phyloP scores from a whole-genome alignment of 1,140 invertebrate genomes.

The Prorops nasuta region DNA sequence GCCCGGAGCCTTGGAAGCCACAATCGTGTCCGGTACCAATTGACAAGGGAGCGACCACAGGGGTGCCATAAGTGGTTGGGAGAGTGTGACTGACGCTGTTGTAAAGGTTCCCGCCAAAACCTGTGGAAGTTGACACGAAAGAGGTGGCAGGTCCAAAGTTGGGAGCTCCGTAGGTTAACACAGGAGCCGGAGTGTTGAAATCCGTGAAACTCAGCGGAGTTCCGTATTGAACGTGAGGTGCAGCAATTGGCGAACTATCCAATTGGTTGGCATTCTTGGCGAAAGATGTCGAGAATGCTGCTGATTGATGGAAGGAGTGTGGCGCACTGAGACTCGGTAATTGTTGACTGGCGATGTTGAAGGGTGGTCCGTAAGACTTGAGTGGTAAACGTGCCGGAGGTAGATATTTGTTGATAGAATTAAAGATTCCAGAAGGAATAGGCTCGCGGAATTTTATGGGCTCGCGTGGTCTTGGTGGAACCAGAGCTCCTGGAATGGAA shows the following conservation, averaged over 20 bases:
- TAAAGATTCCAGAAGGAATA: slow-evolving; percentile 63
- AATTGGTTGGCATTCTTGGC: slow-evolving; percentile 16
- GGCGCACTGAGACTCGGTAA: slow-evolving; percentile 32
- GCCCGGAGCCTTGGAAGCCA: slow-evolving; percentile 22
- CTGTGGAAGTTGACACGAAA: slow-evolving; percentile 31
- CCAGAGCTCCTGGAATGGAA: slow-evolving; percentile 37
- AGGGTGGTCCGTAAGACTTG: slow-evolving; percentile 32
- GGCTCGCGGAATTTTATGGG: slow-evolving; percentile 65
- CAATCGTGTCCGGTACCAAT: slow-evolving; percentile 31
- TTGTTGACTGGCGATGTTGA: slow-evolving; percentile 32
- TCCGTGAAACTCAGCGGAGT: slow-evolving; percentile 45
- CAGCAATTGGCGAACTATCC: slow-evolving; percentile 35
- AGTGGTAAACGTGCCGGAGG: slow-evolving; percentile 40
- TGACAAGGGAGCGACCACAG: slow-evolving; percentile 20
- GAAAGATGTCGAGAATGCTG: slow-evolving; percentile 19
- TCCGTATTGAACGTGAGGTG: slow-evolving; percentile 48
- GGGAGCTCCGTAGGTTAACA: slow-evolving; percentile 48
- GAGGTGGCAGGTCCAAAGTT: slow-evolving; percentile 43
- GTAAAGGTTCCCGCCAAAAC: slow-evolving; percentile 41
- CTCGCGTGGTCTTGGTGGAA: slow-evolving; percentile 47
- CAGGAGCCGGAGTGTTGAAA: slow-evolving; percentile 47
- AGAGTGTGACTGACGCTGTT: slow-evolving; percentile 26
- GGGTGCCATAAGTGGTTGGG: slow-evolving; percentile 42
- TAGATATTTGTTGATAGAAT: slow-evolving; percentile 53
- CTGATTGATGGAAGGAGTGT: slow-evolving; percentile 32